Evolutionary conservation across 2,888 invertebrate genomes (phyloP).

Genomic region (Leucania comma): DNA sequence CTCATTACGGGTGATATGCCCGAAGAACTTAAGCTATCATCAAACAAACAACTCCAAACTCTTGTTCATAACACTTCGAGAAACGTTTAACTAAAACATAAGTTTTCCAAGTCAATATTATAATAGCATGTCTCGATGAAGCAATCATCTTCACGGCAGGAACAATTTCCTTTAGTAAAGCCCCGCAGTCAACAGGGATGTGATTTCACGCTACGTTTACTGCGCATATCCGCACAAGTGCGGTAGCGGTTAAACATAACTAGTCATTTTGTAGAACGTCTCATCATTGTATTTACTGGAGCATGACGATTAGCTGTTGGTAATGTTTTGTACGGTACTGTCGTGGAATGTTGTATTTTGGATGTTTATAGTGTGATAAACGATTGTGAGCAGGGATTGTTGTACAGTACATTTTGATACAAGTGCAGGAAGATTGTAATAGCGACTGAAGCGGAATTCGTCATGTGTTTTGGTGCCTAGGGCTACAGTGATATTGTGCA

Average conservation of each 20-base stretch:
- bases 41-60: conserved; percentile 5
- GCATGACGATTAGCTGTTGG: conserved; percentile 29
- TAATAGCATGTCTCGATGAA: conserved; percentile 67
- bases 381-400: not conserved
- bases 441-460: too few relatives aligned
- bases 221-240: conserved; percentile 64
- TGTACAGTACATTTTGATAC: too few relatives aligned
- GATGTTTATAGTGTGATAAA: not conserved
- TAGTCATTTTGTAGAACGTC: conserved; percentile 52
- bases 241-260: conserved; percentile 55
- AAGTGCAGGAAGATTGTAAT: too few relatives aligned
- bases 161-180: conserved; percentile 77
- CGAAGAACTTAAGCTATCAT: not conserved
- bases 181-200: conserved; percentile 73
- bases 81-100: conserved; percentile 66
- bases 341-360: not conserved
- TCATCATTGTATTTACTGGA: conserved; percentile 54
- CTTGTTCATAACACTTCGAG: not conserved
- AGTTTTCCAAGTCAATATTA: conserved; percentile 50
- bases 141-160: conserved; percentile 71
- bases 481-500: too few relatives aligned
- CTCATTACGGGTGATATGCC: too few relatives aligned
- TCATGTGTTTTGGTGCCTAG: too few relatives aligned
- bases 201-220: conserved; percentile 78
- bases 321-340: not conserved